phyloP scores from a whole-genome alignment of 1,140 invertebrate genomes.

The Lineus longissimus region DNA sequence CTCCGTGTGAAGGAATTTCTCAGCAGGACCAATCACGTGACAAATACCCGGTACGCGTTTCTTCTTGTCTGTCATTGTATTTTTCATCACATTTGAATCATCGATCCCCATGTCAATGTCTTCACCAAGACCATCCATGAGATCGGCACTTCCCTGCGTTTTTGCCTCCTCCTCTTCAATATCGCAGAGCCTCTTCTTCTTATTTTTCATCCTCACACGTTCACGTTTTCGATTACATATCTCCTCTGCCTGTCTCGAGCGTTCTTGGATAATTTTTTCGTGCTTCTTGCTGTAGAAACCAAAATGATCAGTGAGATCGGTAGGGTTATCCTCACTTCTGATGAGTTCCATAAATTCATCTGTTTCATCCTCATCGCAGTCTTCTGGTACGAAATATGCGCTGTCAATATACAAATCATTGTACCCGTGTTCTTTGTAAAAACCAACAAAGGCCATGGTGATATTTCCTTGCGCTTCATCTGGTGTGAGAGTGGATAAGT shows the following conservation, averaged over 20 bases:
- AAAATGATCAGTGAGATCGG: background rate
- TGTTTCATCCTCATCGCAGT: background rate
- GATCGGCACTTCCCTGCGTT: too few relatives aligned
- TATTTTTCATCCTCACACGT: background rate
- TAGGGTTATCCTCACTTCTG: slow-evolving; percentile 6
- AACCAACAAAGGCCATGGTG: background rate
- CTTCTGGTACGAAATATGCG: background rate
- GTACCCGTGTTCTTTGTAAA: slow-evolving; percentile 4
- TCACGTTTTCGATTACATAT: background rate
- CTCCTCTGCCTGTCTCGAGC: background rate
- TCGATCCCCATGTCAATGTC: background rate
- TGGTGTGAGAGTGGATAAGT: background rate
- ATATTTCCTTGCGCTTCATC: slow-evolving; percentile 2
- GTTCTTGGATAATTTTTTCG: background rate
- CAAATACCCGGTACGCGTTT: background rate
- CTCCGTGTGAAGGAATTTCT: background rate
- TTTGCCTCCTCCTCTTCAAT: slow-evolving; percentile 8
- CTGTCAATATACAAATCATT: background rate
- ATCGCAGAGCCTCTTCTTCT: slow-evolving; percentile 6
- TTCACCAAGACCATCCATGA: background rate
- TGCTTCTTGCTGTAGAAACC: slow-evolving; percentile 3
- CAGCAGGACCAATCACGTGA: background rate
- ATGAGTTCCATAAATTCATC: slow-evolving; percentile 5
- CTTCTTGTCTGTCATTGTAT: background rate
- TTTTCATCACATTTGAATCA: background rate